Percentiles rank a stretch among this genome's conserved stretches.
phyloP scores from a whole-genome alignment of 37 sponge, comb jelly and placozoan species.

The Chondrilla cf. caribensis region DNA sequence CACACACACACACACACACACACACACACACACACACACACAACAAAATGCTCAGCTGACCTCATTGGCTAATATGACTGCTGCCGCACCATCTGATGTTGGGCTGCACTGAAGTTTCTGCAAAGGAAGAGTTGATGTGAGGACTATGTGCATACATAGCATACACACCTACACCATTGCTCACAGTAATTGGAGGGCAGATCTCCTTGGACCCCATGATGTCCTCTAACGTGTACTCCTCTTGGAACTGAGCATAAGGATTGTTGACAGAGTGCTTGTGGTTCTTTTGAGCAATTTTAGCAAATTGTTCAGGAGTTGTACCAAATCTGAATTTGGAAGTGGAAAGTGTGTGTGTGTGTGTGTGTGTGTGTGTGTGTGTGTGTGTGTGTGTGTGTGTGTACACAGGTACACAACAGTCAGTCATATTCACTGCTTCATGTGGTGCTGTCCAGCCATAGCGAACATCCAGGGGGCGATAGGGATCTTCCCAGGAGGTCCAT shows the following conservation, averaged over 20 bases:
- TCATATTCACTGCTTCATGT: slow-evolving; percentile 32
- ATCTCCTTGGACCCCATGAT: slow-evolving; percentile 54
- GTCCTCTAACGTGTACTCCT: slow-evolving; percentile 58
- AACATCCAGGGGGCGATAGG: slow-evolving; percentile 68
- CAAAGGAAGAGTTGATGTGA: not conserved
- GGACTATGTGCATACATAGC: not conserved
- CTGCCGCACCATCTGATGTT: slow-evolving; percentile 73
- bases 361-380: not conserved
- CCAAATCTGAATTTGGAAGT: slow-evolving; percentile 15
- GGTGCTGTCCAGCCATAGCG: slow-evolving; percentile 57
- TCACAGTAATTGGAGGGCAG: slow-evolving; percentile 48
- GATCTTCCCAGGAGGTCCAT: slow-evolving; percentile 18
- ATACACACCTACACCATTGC: not conserved
- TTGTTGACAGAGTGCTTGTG: slow-evolving; percentile 77
- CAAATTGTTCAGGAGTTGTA: slow-evolving; percentile 61
- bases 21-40: not conserved
- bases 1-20: not conserved
- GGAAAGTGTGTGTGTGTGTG: not conserved
- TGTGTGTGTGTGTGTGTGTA: too few species aligned
- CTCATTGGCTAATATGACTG: slow-evolving; percentile 61
- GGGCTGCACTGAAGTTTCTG: slow-evolving; percentile 72
- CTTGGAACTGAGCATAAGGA: slow-evolving; percentile 69
- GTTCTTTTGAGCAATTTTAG: slow-evolving; percentile 61
- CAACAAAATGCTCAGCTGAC: not conserved
- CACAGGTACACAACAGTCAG: not conserved